Evolutionary conservation across 2,113 vertebrate species (phyloP).

Genomic region (Fulica atra): DNA sequence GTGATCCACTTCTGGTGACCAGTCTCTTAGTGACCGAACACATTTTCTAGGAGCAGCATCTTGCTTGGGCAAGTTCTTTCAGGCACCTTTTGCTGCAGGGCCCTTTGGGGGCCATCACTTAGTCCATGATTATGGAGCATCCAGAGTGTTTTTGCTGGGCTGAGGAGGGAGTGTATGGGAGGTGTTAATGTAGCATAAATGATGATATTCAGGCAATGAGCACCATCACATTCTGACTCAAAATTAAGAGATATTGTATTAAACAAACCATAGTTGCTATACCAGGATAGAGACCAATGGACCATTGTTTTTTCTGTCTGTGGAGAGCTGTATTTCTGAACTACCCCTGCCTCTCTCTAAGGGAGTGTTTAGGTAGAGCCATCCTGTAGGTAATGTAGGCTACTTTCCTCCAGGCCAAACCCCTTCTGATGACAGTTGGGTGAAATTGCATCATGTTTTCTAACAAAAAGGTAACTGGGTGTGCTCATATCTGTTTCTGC

Average conservation of each 20-base stretch:
- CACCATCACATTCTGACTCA: background rate
- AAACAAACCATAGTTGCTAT: background rate
- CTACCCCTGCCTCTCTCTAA: background rate
- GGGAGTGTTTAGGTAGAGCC: background rate
- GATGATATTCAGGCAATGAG: background rate
- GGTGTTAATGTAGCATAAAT: background rate
- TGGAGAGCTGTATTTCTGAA: background rate
- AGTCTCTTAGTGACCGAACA: background rate
- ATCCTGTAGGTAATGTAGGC: background rate
- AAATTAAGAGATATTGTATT: background rate
- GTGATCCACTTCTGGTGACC: background rate
- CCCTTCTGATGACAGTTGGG: background rate
- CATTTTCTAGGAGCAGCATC: background rate
- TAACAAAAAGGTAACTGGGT: background rate
- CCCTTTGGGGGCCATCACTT: background rate
- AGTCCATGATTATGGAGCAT: background rate
- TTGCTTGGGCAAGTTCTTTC: background rate
- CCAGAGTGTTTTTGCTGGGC: background rate
- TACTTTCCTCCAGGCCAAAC: background rate
- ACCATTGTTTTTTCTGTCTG: background rate
- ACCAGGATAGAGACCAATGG: background rate
- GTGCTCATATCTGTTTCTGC: background rate
- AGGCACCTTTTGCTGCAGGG: background rate
- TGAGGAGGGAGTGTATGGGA: background rate
- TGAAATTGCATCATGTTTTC: background rate